Percentiles rank a stretch among this genome's conserved stretches.
Evolutionary conservation across 2,888 invertebrate genomes (phyloP).

Genomic region (Monoplex corrugatus): DNA sequence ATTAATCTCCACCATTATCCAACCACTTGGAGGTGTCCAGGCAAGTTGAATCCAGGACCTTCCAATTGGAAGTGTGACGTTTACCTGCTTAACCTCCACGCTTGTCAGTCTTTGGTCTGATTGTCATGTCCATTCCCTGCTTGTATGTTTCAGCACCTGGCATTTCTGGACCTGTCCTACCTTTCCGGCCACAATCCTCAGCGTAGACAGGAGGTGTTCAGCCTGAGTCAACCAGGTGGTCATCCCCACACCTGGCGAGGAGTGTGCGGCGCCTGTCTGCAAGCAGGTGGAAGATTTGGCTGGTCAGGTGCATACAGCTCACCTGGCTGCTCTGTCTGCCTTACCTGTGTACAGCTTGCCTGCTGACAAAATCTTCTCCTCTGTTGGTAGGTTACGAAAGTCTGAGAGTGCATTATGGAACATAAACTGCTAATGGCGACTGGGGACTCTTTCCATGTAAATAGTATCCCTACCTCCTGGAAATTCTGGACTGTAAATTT

Average conservation of each 20-base stretch:
- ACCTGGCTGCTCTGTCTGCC: slow-evolving; percentile 14
- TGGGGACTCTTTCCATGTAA: too few species aligned
- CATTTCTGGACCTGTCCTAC: slow-evolving; percentile 88
- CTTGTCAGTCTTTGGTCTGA: too few species aligned
- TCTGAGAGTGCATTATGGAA: too few species aligned
- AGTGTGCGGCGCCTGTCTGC: slow-evolving; percentile 85
- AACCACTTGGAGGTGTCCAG: too few species aligned
- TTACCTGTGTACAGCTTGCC: slow-evolving; percentile 10
- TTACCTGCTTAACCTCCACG: too few species aligned
- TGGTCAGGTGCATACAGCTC: slow-evolving; percentile 66
- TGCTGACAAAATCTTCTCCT: slow-evolving; percentile 30
- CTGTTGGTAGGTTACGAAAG: slow-evolving; percentile 26
- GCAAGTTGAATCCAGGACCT: too few species aligned
- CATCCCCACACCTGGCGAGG: slow-evolving; percentile 94
- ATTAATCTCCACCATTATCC: too few species aligned
- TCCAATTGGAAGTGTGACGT: too few species aligned
- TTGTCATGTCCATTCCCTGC: too few species aligned
- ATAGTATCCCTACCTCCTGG: too few species aligned
- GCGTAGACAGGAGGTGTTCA: slow-evolving; percentile 87
- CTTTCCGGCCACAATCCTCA: slow-evolving; percentile 86
- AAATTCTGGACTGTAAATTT: too few species aligned
- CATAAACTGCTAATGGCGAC: too few species aligned
- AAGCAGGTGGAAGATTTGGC: slow-evolving; percentile 86
- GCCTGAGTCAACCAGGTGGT: slow-evolving; percentile 83
- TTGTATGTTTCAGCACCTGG: slow-evolving; percentile 85